Percentiles rank a stretch among this genome's conserved stretches.
These are phyloP conservation scores for Thyatira batis DNA, from an alignment of 2,888 invertebrate genomes.

Conservation along the genomic window DNA sequence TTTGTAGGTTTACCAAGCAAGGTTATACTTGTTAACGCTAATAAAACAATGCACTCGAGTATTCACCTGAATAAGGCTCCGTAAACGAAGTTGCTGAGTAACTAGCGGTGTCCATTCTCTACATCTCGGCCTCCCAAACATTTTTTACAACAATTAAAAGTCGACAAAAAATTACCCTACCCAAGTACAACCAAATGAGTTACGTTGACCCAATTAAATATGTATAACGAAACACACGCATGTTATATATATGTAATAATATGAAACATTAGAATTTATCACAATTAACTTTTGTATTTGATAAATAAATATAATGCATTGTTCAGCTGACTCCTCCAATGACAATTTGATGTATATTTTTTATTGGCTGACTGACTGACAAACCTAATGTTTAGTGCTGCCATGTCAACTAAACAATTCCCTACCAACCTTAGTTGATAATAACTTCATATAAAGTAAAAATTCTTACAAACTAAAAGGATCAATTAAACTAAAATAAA, in stretches of 20 bases:
- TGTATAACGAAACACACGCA: not conserved
- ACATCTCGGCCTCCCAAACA: conserved; percentile 86
- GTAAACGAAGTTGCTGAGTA: conserved; percentile 91
- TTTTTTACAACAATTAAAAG: conserved; percentile 41
- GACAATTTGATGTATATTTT: conserved; percentile 22
- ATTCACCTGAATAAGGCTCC: conserved; percentile 89
- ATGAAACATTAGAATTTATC: not conserved
- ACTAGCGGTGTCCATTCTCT: conserved; percentile 90
- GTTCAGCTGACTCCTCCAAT: conserved; percentile 45
- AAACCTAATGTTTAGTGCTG: not conserved
- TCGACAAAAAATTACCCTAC: conserved; percentile 11
- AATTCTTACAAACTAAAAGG: too few species aligned
- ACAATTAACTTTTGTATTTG: not conserved
- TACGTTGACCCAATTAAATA: not conserved
- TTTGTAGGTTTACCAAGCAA: conserved; percentile 8
- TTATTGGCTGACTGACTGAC: not conserved
- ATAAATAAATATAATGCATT: conserved; percentile 56
- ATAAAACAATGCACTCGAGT: not conserved
- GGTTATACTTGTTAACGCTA: not conserved
- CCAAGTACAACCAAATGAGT: not conserved
- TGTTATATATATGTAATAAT: not conserved
- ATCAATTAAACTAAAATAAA: too few species aligned
- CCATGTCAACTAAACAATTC: too few species aligned
- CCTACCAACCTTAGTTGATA: too few species aligned
- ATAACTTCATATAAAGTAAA: too few species aligned